Evolutionary conservation across 2,888 invertebrate species (phyloP), one percentile per base, ranked within the genome.

Genomic region (Ischnura elegans): DNA sequence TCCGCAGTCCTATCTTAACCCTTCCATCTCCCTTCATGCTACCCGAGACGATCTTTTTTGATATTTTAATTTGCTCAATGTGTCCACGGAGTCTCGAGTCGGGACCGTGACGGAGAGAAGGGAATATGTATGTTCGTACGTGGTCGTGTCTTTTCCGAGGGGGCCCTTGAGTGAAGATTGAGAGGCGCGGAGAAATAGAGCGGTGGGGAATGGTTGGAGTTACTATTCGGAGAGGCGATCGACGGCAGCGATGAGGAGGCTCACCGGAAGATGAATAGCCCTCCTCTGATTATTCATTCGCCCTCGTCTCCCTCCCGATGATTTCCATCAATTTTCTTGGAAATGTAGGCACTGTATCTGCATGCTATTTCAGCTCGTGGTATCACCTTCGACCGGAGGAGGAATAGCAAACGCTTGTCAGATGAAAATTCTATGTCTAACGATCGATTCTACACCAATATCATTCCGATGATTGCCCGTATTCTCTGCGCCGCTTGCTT

Each of bases 21-120:
- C 61, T n/a, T 61, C 76, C 76, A 36, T 25, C 36, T 10, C 76
- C 29, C 76, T 13, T 1, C 76, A 76, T 36, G 10, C 29, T 25
- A 13, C 13, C 42, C 36, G 43, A 66, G 90, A 61, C 90, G 43
- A 61, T 90, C 43, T n/a, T 66, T 42, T 90, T 43, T 61, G 90
- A 90, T 90, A 45, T 90, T 90, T 90, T 66, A 90, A 90, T 90
- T 90, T 90, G 90, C 90, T 61, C 66, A 90, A 43, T 90, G 55
- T 90, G 90, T 61, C 45, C 43, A 43, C 51, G 55, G 46, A 55
- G 87, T 87, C 87, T 51, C 87, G 29, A 36, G 55, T 55, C 76
- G 29, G n/a, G 29, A 76, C 76, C 8, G 76, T 76, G 76, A 76
- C 76, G 76, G 55, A 61, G 10, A 55, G 55, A 25, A 55, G 55